Evolutionary conservation across 92 coral and sea anemone genomes (phyloP).

Genomic region (Phymanthus crucifer): DNA sequence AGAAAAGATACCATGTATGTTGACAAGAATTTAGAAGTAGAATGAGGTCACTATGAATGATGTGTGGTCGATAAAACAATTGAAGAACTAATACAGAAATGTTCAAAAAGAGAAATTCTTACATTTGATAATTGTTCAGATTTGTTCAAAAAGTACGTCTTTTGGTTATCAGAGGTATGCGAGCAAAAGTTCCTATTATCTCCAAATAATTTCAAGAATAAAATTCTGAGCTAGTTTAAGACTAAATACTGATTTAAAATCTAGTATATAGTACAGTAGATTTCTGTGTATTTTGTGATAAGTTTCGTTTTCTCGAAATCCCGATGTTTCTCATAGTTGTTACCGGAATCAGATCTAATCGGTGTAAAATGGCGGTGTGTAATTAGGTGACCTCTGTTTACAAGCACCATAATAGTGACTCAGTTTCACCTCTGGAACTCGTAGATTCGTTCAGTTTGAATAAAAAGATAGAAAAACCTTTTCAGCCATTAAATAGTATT

Average conservation of each 20-base stretch:
- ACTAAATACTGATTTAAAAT: not conserved
- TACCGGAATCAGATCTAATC: conserved; percentile 1
- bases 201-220: not conserved
- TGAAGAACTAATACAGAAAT: not conserved
- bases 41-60: conserved; percentile 3
- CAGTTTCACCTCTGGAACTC: conserved; percentile 25
- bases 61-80: conserved; percentile 19
- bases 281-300: not conserved
- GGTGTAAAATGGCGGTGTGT: conserved; percentile 22
- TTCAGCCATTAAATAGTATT: conserved; percentile 10
- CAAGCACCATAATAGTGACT: not conserved
- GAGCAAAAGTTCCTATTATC: not conserved
- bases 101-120: not conserved
- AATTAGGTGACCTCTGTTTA: conserved; percentile 30
- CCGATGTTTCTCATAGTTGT: not conserved
- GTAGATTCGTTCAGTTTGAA: not conserved
- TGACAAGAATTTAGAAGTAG: conserved; percentile 23
- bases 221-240: not conserved
- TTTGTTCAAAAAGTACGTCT: not conserved
- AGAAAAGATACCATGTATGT: conserved; percentile 6
- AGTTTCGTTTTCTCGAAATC: not conserved
- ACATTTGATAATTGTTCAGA: not conserved
- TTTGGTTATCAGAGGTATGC: not conserved
- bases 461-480: conserved; percentile 11
- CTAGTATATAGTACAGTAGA: not conserved